Conservation (phyloP, 2,888 invertebrate species). For the Elysia crispata region DNA sequence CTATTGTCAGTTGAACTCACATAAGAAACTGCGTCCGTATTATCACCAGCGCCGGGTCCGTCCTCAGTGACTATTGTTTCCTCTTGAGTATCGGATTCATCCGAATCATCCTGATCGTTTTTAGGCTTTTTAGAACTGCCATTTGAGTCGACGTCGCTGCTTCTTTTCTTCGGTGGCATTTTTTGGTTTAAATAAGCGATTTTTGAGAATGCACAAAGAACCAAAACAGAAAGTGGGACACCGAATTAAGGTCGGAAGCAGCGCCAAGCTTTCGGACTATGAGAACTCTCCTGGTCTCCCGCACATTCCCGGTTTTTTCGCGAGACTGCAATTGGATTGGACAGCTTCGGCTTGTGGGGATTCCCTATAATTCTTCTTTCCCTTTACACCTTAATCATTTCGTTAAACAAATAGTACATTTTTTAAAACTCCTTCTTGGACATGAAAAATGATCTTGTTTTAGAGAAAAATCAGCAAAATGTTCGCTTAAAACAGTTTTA, state of each 20-base stretch:
- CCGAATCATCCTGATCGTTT: slow-evolving; percentile 61
- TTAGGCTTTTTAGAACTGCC: slow-evolving; percentile 66
- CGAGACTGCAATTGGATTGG: not conserved
- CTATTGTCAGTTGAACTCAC: not conserved
- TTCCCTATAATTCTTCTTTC: slow-evolving; percentile 1
- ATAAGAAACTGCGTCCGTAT: slow-evolving; percentile 36
- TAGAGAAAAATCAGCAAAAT: no score
- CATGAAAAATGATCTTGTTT: no score
- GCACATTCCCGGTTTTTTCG: not conserved
- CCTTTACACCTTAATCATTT: no score
- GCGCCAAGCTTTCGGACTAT: not conserved
- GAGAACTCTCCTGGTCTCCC: not conserved
- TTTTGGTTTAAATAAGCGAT: not conserved
- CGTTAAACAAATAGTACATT: no score
- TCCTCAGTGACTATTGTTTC: slow-evolving; percentile 31
- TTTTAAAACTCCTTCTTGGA: no score
- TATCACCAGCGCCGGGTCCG: slow-evolving; percentile 43
- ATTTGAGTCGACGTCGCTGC: slow-evolving; percentile 60
- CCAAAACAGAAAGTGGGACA: not conserved
- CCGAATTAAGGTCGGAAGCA: not conserved
- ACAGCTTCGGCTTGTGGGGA: not conserved
- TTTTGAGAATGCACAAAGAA: not conserved
- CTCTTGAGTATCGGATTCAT: slow-evolving; percentile 54
- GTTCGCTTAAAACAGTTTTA: no score
- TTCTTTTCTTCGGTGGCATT: slow-evolving; percentile 68